Conservation (phyloP, 2,797 vertebrate genomes). For the Notolabrus celidotus region DNA sequence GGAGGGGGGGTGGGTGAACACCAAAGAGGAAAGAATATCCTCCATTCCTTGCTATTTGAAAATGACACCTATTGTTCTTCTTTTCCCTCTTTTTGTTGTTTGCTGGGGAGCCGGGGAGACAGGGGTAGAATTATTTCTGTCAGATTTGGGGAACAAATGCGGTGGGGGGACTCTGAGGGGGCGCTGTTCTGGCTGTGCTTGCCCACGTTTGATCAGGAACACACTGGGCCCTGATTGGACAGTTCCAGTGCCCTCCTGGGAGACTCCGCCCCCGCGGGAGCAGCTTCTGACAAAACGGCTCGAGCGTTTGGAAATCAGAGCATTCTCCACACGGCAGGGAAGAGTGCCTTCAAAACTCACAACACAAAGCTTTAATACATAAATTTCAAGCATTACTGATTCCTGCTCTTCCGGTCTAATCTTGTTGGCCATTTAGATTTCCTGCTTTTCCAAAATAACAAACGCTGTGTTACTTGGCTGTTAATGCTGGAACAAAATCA, state of each 20-base stretch:
- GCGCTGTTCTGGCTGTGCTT: constrained; percentile 78
- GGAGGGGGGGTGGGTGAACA: constrained; percentile 9
- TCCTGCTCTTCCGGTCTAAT: constrained; percentile 87
- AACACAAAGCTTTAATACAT: constrained; percentile 89
- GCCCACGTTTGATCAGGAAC: constrained; percentile 80
- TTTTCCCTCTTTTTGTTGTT: constrained; percentile 58
- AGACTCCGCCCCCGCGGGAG: constrained; percentile 83
- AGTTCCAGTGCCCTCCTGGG: constrained; percentile 81
- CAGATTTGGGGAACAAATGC: constrained; percentile 78
- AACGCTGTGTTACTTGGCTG: constrained; percentile 60
- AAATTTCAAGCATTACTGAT: constrained; percentile 90
- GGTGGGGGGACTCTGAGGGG: constrained; percentile 72
- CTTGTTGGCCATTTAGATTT: constrained; percentile 83
- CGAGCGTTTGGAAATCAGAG: constrained; percentile 84
- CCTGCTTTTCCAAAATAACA: constrained; percentile 73
- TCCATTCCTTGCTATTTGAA: constrained; percentile 65
- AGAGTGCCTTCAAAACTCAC: constrained; percentile 85
- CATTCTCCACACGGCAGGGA: constrained; percentile 89
- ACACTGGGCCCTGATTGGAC: constrained; percentile 78
- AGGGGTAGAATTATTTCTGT: constrained; percentile 74
- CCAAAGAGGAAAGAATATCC: constrained; percentile 62
- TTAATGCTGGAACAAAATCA: constrained; percentile 59
- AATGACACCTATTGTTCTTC: constrained; percentile 78
- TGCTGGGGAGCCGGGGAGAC: constrained; percentile 57
- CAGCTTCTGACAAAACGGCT: constrained; percentile 85